Base-by-base conservation (phyloP, 2,113 vertebrate species). In the Anhinga rufa region DNA sequence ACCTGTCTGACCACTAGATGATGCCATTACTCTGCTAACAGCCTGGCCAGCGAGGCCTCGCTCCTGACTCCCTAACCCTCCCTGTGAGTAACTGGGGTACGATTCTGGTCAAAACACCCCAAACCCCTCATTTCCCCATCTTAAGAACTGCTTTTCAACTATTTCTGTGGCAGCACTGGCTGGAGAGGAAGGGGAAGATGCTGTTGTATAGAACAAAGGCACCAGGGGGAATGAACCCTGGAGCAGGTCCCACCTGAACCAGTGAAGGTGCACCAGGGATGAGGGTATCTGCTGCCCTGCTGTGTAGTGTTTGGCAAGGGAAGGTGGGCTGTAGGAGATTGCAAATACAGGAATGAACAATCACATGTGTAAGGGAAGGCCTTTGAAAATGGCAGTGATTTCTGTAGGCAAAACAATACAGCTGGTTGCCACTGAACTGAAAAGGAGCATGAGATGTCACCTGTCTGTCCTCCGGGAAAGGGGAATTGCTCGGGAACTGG, bases 1-100 rank as follows among this genome's bases (percentile, higher is more conserved):
- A n/a, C 22, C 20, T 2, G 17, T 32, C 21, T 61, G 91, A 14
- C 96, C 97, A 51, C 76, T 71, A 95, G 97, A 92, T 92, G 96
- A 38, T 85, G 94, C 80, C 76, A 6, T 94, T 64, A 12, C 62
- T 55, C 89, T 65, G 89, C 75, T 24, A 9, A 84, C 57, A 24
- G 52, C 10, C n/a, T 25, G 34, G 19, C 5, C 65, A 5, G 78
- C 38, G 26, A 8, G 12, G 46, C 44, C 10, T 17, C 3, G 25
- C n/a, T 57, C 48, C 58, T 13, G 10, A 3, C 21, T 78, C 38
- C 83, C 12, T 5, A 4, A 15, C 34, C 12, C 22, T 14, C 7
- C 3, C 25, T 4, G 16, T 3, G 22, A 44, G 25, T 36, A 40
- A 10, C 17, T 18, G 38, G 2, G 32, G 3, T 28, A 10, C 16